A percentile compares a stretch with the other conserved stretches of the same genome.
Conservation (phyloP, 2,113 vertebrate genomes). For the Tetrax tetrax region DNA sequence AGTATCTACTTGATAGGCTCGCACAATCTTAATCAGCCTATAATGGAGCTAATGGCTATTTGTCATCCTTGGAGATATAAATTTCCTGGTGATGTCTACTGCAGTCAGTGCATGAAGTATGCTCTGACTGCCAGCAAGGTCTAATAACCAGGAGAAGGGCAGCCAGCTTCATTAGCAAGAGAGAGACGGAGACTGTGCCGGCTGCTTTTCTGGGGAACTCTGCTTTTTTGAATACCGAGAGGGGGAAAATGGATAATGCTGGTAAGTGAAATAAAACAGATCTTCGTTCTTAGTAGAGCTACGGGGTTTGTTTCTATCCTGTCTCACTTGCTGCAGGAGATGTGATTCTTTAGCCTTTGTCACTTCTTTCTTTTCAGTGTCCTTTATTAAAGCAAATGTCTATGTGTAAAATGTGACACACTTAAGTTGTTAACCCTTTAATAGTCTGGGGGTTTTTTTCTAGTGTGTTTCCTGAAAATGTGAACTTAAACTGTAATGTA, state of each 20-base stretch:
- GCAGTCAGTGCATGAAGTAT: conserved; percentile 79
- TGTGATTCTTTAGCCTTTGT: conserved; percentile 36
- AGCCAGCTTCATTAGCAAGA: conserved; percentile 70
- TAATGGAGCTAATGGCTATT: conserved; percentile 87
- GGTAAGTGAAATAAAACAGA: conserved; percentile 78
- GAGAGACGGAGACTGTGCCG: background rate
- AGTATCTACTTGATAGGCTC: conserved; percentile 82
- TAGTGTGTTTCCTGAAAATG: conserved; percentile 41
- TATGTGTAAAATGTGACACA: conserved; percentile 11
- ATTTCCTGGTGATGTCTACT: conserved; percentile 84
- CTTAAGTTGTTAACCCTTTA: conserved; percentile 31
- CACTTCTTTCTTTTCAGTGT: conserved; percentile 18
- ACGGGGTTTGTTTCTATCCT: conserved; percentile 6
- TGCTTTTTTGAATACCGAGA: conserved; percentile 45
- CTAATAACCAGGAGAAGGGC: conserved; percentile 77
- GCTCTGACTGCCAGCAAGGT: conserved; percentile 76
- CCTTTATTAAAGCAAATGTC: conserved; percentile 37
- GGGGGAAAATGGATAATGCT: conserved; percentile 76
- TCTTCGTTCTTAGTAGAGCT: conserved; percentile 22
- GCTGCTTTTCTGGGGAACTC: conserved; percentile 63
- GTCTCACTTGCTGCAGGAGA: conserved; percentile 43
- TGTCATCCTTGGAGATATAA: conserved; percentile 86
- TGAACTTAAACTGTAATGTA: background rate
- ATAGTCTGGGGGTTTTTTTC: background rate
- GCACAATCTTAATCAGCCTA: conserved; percentile 80